Evolutionary conservation across 2,113 vertebrate genomes (phyloP), one percentile per base, ranked within the genome.

Genomic region (Oryzias celebensis): DNA sequence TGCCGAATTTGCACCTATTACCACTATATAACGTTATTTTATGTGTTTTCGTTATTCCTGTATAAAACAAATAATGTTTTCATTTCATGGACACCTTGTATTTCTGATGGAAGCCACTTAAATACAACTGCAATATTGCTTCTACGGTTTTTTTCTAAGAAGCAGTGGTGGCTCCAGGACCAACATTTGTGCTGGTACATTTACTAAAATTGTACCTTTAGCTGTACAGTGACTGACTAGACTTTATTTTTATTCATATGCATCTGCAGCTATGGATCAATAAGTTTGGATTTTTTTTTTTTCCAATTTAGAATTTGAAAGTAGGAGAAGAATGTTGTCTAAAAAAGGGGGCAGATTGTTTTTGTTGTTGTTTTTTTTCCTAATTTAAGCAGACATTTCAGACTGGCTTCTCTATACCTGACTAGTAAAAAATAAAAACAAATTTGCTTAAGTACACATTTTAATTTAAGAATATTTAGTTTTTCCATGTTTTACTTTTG

Each of bases 1-100:
- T 91, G 90, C 89, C 87, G 62, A 87, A 82, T 92, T 91, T 91
- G 90, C 91, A 92, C 90, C 91, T 85, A 81, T 85, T 90, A 87
- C 76, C 82, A 87, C 78, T 87, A 83, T 86, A 85, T 81, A 81
- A 73, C 79, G 75, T 83, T 73, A 55, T 85, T 81, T 47, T 28
- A 78, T 81, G 46, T 76, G 78, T 65, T 71, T 47, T 65, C 7
- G 47, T 82, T 75, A 84, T 81, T 58, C 74, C 70, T 73, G 51
- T 84, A 85, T 77, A 72, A 84, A 76, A 87, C 71, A 64, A 71
- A 66, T 80, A 77, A 75, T 72, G 62, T 68, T 82, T 65, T 36
- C 45, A 68, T 77, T 78, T 47, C 71, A 78, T 74, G 68, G 75
- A 83, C 66, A 58, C 78, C 60, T 75, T 75, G 75, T 80, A 65